These are phyloP conservation scores for Terrapene triunguis DNA, from an alignment of 2,113 vertebrate genomes.

Conservation along the genomic window DNA sequence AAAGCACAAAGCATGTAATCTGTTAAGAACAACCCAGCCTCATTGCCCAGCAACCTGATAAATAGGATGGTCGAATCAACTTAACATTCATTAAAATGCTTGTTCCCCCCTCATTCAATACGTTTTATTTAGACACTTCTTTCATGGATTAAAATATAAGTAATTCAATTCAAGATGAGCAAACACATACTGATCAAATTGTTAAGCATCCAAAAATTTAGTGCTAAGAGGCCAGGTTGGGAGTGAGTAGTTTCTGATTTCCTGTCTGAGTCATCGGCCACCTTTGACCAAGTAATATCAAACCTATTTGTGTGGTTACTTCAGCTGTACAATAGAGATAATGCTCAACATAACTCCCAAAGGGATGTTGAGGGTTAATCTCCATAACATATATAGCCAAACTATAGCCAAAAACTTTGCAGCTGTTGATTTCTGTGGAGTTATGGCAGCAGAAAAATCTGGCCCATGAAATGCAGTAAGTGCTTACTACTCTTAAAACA, in stretches of 20 bases:
- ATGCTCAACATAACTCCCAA: background rate
- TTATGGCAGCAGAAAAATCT: background rate
- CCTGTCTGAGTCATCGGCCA: background rate
- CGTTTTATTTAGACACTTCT: background rate
- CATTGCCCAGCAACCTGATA: background rate
- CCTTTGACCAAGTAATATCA: background rate
- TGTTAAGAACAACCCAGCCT: background rate
- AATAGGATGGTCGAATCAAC: background rate
- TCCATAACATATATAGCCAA: background rate
- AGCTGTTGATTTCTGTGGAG: background rate
- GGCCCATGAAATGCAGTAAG: background rate
- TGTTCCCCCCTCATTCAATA: background rate
- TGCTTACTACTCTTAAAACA: background rate
- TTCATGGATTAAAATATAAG: background rate
- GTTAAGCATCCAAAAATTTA: background rate
- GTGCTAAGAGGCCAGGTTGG: background rate
- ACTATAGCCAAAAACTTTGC: background rate
- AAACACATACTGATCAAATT: background rate
- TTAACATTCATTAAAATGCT: background rate
- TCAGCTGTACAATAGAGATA: background rate
- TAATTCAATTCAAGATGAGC: background rate
- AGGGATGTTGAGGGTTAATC: background rate
- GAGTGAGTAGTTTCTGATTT: background rate
- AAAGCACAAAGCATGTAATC: background rate
- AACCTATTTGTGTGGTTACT: background rate